phyloP scores from a whole-genome alignment of 2,888 invertebrate species.

The Cistogaster globosa region DNA sequence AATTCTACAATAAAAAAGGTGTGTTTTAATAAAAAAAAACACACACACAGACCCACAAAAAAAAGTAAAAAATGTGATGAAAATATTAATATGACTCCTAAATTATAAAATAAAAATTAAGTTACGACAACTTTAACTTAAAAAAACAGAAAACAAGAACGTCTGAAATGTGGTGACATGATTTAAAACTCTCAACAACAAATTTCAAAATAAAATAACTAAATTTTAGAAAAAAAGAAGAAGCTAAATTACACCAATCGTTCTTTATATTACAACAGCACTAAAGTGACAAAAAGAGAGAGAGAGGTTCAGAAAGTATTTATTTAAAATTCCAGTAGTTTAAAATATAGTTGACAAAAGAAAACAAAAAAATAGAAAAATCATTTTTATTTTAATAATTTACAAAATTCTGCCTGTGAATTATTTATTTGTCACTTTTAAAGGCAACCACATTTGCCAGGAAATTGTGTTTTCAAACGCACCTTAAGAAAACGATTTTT shows the following conservation, averaged over 20 bases:
- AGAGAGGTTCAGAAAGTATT: neutral
- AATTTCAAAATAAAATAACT: slow-evolving; percentile 39
- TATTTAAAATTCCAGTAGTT: neutral
- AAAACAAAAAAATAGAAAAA: neutral
- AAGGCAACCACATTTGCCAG: neutral
- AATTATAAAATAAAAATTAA: slow-evolving; percentile 23
- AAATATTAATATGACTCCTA: slow-evolving; percentile 68
- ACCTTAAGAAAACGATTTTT: slow-evolving; percentile 7
- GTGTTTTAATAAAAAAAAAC: slow-evolving; percentile 62
- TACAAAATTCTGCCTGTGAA: neutral
- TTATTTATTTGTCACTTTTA: neutral
- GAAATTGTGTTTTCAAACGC: slow-evolving; percentile 16
- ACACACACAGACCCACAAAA: neutral
- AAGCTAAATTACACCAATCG: neutral
- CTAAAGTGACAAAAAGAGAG: neutral
- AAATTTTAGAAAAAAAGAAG: too few relatives aligned
- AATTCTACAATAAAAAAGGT: slow-evolving; percentile 69
- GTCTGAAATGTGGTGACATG: slow-evolving; percentile 47
- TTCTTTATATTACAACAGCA: slow-evolving; percentile 13
- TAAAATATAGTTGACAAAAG: neutral
- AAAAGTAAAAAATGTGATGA: slow-evolving; percentile 62
- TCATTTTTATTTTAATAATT: neutral
- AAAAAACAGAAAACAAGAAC: neutral
- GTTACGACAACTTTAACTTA: slow-evolving; percentile 25
- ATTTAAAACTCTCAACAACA: slow-evolving; percentile 1